Base-by-base conservation (phyloP, 1,140 invertebrate species). In the Neodiprion fabricii region DNA sequence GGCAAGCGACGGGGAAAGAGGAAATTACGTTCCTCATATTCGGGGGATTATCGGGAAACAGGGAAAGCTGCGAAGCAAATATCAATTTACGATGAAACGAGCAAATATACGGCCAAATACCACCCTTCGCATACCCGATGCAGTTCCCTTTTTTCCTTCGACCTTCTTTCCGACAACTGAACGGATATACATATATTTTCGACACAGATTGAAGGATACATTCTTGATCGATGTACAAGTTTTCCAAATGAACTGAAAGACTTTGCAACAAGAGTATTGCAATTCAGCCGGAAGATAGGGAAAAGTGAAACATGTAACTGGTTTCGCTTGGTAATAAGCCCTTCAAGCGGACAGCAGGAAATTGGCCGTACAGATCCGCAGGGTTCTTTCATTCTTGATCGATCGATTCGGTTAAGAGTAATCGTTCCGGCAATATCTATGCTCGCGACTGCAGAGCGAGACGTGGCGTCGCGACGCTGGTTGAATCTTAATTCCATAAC, bases 401-500 rank as follows among this genome's bases (percentile, higher is more conserved):
- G 9, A 61, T 61, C 53, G 11, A 61, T 61, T 14, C 53, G 9
- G 53, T 14, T 17, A 61, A 40, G 28, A 61, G 53, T 61, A 61
- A 61, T 61, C 53, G 53, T 61, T 17, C 53, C n/a, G 11, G 53
- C 28, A 40, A 61, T 61, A 61, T 61, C 53, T 61, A 61, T 11
- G 53, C 53, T 61, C 53, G n/a, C 53, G 53, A 8, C 53, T 61
- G 11, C 5, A 40, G 28, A 40, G 1, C 28, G 28, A 40, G 11
- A 61, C 11, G n/a, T 9, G 9, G 53, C 53, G 3, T 61, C 53
- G 53, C 53, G 9, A 61, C 53, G 53, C 53, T 17, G 53, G 53
- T 61, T 61, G 53, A 61, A 61, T 61, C 53, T 61, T 61, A 61
- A 61, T 61, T 61, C 53, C 53, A 61, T 61, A 61, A 61, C 53